Percentiles rank a stretch among this genome's conserved stretches.
phyloP scores from a whole-genome alignment of 2,888 invertebrate species.

The Chaetogeoica ovagalla region DNA sequence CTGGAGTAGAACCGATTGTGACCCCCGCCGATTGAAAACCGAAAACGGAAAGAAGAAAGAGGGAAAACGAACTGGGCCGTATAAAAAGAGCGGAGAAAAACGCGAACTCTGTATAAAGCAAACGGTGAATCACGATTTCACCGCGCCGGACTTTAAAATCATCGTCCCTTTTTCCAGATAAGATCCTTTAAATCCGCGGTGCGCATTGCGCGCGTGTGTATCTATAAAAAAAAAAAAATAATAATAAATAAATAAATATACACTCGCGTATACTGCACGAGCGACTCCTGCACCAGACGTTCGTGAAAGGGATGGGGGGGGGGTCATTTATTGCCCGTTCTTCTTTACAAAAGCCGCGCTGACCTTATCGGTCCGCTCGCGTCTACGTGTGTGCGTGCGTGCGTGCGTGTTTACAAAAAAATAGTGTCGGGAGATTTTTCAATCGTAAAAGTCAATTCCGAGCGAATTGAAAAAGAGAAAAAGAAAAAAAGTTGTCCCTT shows the following conservation, averaged over 20 bases:
- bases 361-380: conserved; percentile 47
- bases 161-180: conserved; percentile 46
- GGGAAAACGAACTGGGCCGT: background rate
- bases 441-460: conserved; percentile 50
- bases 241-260: too few species aligned
- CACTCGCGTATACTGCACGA: background rate
- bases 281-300: conserved; percentile 24
- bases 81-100: background rate
- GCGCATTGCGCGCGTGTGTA: background rate
- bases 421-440: conserved; percentile 47
- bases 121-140: conserved; percentile 47
- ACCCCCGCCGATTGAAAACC: too few species aligned
- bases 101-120: background rate
- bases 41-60: conserved; percentile 3
- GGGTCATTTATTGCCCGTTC: conserved; percentile 52
- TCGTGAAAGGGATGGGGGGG: too few species aligned
- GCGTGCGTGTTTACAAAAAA: background rate
- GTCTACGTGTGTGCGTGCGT: too few species aligned
- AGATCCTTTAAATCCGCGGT: conserved; percentile 43
- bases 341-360: conserved; percentile 50
- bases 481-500: conserved; percentile 41
- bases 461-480: conserved; percentile 39
- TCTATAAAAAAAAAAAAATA: background rate
- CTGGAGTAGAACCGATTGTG: too few species aligned
- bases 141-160: conserved; percentile 49